phyloP scores from a whole-genome alignment of 2,888 invertebrate genomes.

The Heliconius hortense region DNA sequence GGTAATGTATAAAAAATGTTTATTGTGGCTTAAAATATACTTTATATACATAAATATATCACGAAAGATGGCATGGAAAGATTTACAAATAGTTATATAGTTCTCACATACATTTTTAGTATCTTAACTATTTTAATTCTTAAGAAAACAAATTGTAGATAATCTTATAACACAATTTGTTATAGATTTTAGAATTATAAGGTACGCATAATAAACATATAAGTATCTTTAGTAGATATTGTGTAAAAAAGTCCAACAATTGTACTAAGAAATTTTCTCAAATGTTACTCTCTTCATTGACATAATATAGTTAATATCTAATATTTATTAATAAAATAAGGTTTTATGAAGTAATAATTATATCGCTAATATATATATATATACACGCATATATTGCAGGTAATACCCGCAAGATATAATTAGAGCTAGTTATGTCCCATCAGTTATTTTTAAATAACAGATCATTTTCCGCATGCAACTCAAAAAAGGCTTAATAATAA shows the following conservation, averaged over 20 bases:
- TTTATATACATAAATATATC: no score
- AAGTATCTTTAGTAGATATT: no score
- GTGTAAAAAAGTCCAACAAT: background rate
- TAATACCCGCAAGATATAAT: constrained; percentile 9
- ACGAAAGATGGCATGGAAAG: no score
- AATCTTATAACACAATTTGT: no score
- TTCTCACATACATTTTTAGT: no score
- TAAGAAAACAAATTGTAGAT: background rate
- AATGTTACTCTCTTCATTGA: background rate
- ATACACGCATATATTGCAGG: no score
- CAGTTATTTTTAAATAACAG: constrained; percentile 29
- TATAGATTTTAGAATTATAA: background rate
- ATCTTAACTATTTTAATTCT: background rate
- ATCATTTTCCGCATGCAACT: constrained; percentile 32
- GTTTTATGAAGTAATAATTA: no score
- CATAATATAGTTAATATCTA: background rate
- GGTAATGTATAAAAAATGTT: no score
- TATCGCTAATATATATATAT: no score
- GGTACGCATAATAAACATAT: no score
- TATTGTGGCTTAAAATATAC: no score
- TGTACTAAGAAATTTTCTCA: background rate
- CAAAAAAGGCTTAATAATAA: constrained; percentile 27
- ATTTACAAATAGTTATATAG: no score
- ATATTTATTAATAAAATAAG: background rate
- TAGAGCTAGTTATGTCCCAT: constrained; percentile 10